Conservation (phyloP, 2,113 vertebrate species). For the Brachypteracias leptosomus region DNA sequence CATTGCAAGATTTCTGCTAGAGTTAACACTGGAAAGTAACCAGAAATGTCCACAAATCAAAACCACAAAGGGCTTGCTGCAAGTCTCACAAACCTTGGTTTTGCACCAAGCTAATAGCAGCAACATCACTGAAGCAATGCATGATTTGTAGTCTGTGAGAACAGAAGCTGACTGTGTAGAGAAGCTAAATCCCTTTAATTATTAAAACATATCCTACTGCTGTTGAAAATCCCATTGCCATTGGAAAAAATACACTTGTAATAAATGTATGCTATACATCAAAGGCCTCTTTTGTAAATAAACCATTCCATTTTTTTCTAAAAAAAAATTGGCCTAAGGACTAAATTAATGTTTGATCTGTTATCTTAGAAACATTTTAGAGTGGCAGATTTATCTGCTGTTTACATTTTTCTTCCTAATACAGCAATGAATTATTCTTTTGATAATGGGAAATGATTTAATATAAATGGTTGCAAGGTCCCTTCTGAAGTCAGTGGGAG, state of each 20-base stretch:
- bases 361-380: conserved; percentile 32
- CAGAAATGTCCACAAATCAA: conserved; percentile 28
- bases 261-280: conserved; percentile 44
- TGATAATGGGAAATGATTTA: conserved; percentile 13
- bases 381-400: conserved; percentile 45
- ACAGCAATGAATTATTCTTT: conserved; percentile 35
- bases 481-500: background rate
- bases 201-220: conserved; percentile 56
- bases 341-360: conserved; percentile 40
- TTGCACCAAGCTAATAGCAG: background rate
- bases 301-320: background rate
- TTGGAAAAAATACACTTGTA: conserved; percentile 28
- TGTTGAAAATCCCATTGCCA: conserved; percentile 23
- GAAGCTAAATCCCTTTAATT: conserved; percentile 58
- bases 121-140: background rate
- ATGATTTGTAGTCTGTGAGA: conserved; percentile 56
- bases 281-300: conserved; percentile 37
- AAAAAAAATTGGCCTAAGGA: background rate
- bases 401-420: conserved; percentile 39
- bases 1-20: background rate
- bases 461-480: conserved; percentile 22
- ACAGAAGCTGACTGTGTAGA: conserved; percentile 29
- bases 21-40: background rate
- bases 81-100: background rate
- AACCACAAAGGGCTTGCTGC: background rate